These are phyloP conservation scores for Glaucomys volans DNA, from an alignment of 2,113 vertebrate species.

Conservation along the genomic window DNA sequence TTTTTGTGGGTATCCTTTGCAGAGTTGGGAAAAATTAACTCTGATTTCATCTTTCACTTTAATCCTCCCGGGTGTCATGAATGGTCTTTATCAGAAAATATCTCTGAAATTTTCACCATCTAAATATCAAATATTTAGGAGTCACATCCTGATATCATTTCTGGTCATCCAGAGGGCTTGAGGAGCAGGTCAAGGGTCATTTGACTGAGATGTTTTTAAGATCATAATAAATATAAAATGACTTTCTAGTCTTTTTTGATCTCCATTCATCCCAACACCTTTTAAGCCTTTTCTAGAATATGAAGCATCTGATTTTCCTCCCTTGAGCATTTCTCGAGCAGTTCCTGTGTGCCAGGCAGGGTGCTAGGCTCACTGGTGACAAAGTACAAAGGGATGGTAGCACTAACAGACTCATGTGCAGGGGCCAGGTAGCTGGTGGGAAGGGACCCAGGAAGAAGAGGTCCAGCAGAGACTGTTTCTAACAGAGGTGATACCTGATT, in stretches of 20 bases:
- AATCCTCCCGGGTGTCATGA: background rate
- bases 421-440: background rate
- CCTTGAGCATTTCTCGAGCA: background rate
- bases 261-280: background rate
- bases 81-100: background rate
- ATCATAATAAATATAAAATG: background rate
- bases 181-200: background rate
- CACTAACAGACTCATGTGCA: background rate
- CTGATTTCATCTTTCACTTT: background rate
- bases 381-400: background rate
- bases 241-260: background rate
- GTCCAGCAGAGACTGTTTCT: background rate
- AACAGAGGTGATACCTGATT: background rate
- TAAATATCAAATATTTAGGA: background rate
- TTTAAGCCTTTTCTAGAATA: background rate
- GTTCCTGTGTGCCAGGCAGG: background rate
- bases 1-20: background rate
- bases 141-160: background rate
- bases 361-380: background rate
- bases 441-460: background rate
- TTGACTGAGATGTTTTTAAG: background rate
- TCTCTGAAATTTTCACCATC: background rate
- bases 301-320: background rate
- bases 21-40: conserved; percentile 6
- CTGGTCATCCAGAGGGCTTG: background rate